Conservation (phyloP, 2,888 invertebrate species). For the Arge pagana region DNA sequence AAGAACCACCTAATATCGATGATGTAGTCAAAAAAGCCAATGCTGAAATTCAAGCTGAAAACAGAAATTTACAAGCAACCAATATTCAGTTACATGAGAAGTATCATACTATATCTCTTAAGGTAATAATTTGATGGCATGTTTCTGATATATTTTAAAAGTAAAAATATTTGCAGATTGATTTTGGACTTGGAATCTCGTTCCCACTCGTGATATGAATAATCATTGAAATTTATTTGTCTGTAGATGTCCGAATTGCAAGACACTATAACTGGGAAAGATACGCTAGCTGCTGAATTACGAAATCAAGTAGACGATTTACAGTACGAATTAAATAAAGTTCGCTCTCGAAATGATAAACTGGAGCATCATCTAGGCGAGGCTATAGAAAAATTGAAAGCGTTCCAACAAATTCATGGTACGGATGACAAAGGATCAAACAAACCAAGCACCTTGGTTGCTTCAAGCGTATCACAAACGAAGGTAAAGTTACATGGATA, state of each 20-base stretch:
- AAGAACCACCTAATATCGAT: constrained; percentile 75
- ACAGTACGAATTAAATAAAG: constrained; percentile 89
- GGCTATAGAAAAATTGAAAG: constrained; percentile 88
- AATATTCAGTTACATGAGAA: constrained; percentile 91
- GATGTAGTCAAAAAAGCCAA: constrained; percentile 85
- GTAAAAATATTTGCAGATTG: background rate
- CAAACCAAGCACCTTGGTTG: constrained; percentile 58
- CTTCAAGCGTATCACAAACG: constrained; percentile 67
- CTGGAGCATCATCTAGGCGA: constrained; percentile 91
- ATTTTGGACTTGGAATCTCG: background rate
- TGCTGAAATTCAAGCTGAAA: constrained; percentile 87
- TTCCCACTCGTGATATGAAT: background rate
- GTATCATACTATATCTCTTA: constrained; percentile 89
- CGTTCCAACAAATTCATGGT: constrained; percentile 80
- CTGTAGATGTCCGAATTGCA: constrained; percentile 79
- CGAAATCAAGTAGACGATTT: constrained; percentile 96
- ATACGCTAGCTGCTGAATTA: constrained; percentile 93
- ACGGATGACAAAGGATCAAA: constrained; percentile 65
- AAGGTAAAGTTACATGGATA: constrained; percentile 57
- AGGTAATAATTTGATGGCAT: constrained; percentile 58
- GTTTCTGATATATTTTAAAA: background rate
- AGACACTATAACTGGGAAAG: constrained; percentile 86
- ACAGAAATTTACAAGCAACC: constrained; percentile 86
- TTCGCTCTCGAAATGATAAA: constrained; percentile 86
- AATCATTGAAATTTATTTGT: background rate